phyloP scores from a whole-genome alignment of 2,797 vertebrate genomes.

The Diplodus sargus region DNA sequence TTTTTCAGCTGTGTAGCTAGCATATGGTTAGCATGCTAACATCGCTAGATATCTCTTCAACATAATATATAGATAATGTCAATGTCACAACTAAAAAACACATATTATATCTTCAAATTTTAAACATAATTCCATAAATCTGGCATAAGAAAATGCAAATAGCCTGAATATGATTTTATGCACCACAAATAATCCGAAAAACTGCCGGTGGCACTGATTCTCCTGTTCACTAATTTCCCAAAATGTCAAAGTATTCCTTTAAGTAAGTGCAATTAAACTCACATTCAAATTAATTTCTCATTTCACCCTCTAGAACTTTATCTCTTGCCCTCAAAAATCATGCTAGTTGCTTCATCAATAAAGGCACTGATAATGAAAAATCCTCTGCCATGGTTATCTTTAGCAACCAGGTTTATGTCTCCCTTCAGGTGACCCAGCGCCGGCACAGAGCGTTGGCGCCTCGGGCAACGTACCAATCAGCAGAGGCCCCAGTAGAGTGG shows the following conservation, averaged over 20 bases:
- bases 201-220: no score
- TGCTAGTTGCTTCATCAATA: neutral
- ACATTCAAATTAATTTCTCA: neutral
- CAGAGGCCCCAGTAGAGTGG: constrained; percentile 72
- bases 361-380: neutral
- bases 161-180: no score
- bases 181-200: no score
- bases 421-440: constrained; percentile 65
- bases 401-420: constrained; percentile 3
- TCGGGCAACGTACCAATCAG: constrained; percentile 55
- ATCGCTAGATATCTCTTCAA: no score
- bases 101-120: no score
- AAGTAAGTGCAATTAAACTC: neutral
- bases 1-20: no score
- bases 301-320: neutral
- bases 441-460: constrained; percentile 23
- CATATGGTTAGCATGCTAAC: no score
- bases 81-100: no score
- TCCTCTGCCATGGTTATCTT: neutral
- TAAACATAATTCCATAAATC: neutral
- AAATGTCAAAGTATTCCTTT: neutral
- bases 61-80: no score
- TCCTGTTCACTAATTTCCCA: neutral
- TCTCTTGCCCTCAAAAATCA: neutral
- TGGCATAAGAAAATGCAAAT: no score